Evolutionary conservation across 2,888 invertebrate genomes (phyloP).

Genomic region (Hypercompe scribonia): DNA sequence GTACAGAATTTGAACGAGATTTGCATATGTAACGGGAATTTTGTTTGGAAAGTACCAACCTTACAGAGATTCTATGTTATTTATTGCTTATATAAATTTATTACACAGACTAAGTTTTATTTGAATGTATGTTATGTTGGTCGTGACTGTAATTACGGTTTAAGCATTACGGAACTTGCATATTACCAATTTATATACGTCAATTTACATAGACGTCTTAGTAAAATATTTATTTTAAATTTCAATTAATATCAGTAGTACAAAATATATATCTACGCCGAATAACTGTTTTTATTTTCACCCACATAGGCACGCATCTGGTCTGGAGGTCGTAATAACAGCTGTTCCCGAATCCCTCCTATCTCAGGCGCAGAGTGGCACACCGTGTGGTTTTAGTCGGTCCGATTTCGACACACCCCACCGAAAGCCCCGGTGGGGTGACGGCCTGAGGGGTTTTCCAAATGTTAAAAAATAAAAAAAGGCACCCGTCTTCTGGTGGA

Average conservation of each 20-base stretch:
- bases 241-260: background rate
- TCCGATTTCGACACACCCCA: too few relatives aligned
- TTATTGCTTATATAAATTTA: constrained; percentile 41
- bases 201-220: too few relatives aligned
- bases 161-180: background rate
- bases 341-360: too few relatives aligned
- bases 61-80: constrained; percentile 39
- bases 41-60: constrained; percentile 42
- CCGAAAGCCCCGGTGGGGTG: too few relatives aligned
- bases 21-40: constrained; percentile 58
- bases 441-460: too few relatives aligned
- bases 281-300: background rate
- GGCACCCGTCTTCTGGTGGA: too few relatives aligned
- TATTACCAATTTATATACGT: too few relatives aligned
- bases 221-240: background rate
- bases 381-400: too few relatives aligned
- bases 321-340: too few relatives aligned
- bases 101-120: constrained; percentile 19
- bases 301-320: background rate
- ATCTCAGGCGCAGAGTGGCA: too few relatives aligned
- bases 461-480: too few relatives aligned
- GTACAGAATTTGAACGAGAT: constrained; percentile 53
- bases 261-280: background rate
- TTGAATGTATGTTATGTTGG: constrained; percentile 21
- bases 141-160: constrained; percentile 17